Evolutionary conservation across 1,140 invertebrate genomes (phyloP).

Genomic region (Leptopilina clavipes): DNA sequence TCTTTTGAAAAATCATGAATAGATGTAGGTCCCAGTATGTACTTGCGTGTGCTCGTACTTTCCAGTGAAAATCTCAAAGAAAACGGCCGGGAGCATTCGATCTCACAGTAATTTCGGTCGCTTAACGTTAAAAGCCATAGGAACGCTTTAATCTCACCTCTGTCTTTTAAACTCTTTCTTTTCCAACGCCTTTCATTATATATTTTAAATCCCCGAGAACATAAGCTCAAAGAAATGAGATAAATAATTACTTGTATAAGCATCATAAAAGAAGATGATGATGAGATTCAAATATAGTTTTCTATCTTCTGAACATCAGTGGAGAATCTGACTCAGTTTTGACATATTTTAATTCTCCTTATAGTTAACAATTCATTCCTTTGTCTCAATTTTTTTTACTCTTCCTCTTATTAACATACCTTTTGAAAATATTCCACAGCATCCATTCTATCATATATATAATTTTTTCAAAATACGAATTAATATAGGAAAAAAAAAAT

Average conservation of each 20-base stretch:
- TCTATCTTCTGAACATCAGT: too few relatives aligned
- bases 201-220: slow-evolving; percentile 7
- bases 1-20: slow-evolving; percentile 56
- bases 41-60: slow-evolving; percentile 35
- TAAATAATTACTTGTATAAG: slow-evolving; percentile 23
- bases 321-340: too few relatives aligned
- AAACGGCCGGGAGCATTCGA: slow-evolving; percentile 52
- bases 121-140: slow-evolving; percentile 31
- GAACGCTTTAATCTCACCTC: slow-evolving; percentile 23
- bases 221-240: slow-evolving; percentile 7
- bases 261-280: neutral
- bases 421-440: too few relatives aligned
- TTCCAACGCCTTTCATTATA: neutral
- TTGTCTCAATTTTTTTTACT: too few relatives aligned
- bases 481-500: too few relatives aligned
- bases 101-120: slow-evolving; percentile 34
- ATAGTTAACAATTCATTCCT: too few relatives aligned
- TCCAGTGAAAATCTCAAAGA: slow-evolving; percentile 46
- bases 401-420: too few relatives aligned
- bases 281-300: neutral
- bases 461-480: too few relatives aligned
- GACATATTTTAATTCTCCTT: neutral
- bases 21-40: slow-evolving; percentile 44
- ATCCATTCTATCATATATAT: too few relatives aligned
- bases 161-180: neutral